These are phyloP conservation scores for Avahi laniger DNA, from an alignment of 2,797 vertebrate species.

Conservation along the genomic window DNA sequence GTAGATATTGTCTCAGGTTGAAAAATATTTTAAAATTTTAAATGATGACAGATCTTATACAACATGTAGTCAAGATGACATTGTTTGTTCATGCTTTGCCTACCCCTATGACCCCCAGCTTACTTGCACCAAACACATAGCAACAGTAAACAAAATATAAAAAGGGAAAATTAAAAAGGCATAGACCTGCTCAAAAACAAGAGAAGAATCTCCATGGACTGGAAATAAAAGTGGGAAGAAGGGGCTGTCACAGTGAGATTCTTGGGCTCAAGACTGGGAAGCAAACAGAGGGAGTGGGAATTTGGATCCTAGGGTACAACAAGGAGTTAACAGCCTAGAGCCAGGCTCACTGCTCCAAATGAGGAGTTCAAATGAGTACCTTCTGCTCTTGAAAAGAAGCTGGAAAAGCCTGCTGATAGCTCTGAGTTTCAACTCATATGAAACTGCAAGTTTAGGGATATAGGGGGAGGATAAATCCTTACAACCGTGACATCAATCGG, in stretches of 20 bases:
- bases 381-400: neutral
- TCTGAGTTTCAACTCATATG: neutral
- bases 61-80: neutral
- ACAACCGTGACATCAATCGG: neutral
- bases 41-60: neutral
- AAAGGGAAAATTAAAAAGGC: neutral
- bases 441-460: neutral
- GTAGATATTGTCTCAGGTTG: neutral
- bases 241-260: neutral
- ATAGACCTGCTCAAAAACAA: neutral
- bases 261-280: neutral
- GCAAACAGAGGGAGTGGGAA: neutral
- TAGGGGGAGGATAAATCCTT: neutral
- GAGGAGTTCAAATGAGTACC: neutral
- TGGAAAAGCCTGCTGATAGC: neutral
- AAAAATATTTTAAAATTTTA: neutral
- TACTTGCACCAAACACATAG: neutral
- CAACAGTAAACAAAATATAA: conserved; percentile 15
- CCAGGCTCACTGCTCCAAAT: neutral
- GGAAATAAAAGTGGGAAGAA: neutral
- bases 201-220: neutral
- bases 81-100: neutral
- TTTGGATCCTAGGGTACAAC: neutral
- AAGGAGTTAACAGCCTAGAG: neutral
- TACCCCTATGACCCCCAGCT: rapidly evolving